Evolutionary conservation across 2,797 vertebrate species (phyloP), one percentile per base, ranked within the genome.

Genomic region (Erpetoichthys calabaricus): DNA sequence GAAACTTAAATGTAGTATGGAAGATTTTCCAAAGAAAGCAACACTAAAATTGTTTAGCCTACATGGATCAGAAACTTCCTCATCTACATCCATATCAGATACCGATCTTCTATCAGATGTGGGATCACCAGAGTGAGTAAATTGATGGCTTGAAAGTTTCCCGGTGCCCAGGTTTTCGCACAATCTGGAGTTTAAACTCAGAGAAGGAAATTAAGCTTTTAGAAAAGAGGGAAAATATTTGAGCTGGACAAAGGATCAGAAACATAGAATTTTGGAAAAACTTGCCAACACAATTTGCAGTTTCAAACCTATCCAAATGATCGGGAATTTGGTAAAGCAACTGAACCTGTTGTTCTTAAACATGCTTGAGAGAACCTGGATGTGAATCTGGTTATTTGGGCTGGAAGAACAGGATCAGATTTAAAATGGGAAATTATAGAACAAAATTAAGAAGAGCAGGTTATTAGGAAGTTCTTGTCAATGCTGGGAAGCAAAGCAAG

Each of bases 301-400:
- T 4, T 61, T 64, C 8, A 64, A 61, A 53, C 62, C 41, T 63
- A 60, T 51, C 62, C 59, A 42, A n/a, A n/a, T 9, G 59, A 60
- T 51, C 7, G 54, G 4, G 5, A 63, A 3, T 60, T 63, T n/a
- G 9, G 8, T 3, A 50, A 25, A 10, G 58, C 51, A 51, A 55
- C 62, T 4, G 42, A 52, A 51, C 57, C 54, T 6, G 55, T 63
- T 6, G 50, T 63, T 8, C 7, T 7, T 9, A 63, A 59, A 45
- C 62, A 7, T 51, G 62, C 49, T 58, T 60, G n/a, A 45, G 7
- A 25, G 62, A 63, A n/a, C 50, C 41, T 5, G 58, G 57, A 5
- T 53, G 57, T 42, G 3, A 4, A 6, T 49, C 62, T 43, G 59
- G 61, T 6, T 62, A 45, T n/a, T 51, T 45, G 44, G 53, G 62